phyloP scores from a whole-genome alignment of 1,140 invertebrate species.

The Lepidotrigona ventralis region DNA sequence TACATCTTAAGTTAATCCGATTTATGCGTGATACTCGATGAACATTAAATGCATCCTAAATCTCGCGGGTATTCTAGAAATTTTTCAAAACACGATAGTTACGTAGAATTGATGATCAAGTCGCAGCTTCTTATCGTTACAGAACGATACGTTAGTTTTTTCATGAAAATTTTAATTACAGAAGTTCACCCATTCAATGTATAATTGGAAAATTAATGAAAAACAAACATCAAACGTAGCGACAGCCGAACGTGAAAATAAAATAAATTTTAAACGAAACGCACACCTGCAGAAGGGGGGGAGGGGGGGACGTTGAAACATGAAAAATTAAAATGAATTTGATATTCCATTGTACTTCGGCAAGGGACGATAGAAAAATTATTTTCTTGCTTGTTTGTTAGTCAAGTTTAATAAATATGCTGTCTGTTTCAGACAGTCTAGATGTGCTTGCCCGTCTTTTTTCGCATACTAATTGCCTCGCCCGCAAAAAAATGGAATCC shows the following conservation, averaged over 20 bases:
- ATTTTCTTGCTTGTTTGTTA: not conserved
- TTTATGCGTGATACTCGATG: too few relatives aligned
- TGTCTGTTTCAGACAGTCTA: not conserved
- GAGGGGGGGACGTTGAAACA: not conserved
- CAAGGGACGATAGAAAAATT: not conserved
- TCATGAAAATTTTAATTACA: not conserved
- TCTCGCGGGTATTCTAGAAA: not conserved
- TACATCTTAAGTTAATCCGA: too few relatives aligned
- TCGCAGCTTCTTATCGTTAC: not conserved
- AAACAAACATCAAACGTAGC: not conserved
- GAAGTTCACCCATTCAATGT: not conserved
- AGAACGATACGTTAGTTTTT: not conserved
- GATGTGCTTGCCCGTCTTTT: not conserved
- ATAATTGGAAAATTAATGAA: not conserved
- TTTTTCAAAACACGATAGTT: not conserved
- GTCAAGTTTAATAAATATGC: not conserved
- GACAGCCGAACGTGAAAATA: not conserved
- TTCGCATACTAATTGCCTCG: not conserved
- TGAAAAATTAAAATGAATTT: not conserved
- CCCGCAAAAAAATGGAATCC: not conserved
- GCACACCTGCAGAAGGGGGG: too few relatives aligned
- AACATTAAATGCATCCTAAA: too few relatives aligned
- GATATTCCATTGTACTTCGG: not conserved
- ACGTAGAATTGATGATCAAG: too few relatives aligned
- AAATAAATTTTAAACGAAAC: not conserved